Conservation (phyloP, 2,797 vertebrate genomes). For the Hoplostethus atlanticus region DNA sequence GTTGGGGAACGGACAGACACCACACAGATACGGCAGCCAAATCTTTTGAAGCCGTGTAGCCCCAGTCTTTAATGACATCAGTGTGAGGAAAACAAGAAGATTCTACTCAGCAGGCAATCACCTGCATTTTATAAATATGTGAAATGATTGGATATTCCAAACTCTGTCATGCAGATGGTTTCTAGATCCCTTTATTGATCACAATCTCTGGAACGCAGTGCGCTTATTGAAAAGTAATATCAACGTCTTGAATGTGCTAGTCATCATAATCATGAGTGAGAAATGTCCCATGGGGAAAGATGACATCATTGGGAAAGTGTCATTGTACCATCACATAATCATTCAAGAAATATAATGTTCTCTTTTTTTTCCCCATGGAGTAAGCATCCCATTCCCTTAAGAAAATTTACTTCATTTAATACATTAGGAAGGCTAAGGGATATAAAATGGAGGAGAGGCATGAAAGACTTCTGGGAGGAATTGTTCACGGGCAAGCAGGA, state of each 20-base stretch:
- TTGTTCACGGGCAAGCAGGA: no score
- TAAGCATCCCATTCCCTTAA: slow-evolving; percentile 13
- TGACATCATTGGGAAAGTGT: slow-evolving; percentile 41
- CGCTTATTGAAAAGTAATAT: slow-evolving; percentile 67
- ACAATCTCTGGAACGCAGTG: slow-evolving; percentile 39
- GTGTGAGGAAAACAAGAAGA: neutral
- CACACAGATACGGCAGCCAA: slow-evolving; percentile 53
- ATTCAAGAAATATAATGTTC: slow-evolving; percentile 49
- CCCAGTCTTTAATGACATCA: slow-evolving; percentile 45
- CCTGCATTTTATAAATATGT: slow-evolving; percentile 1
- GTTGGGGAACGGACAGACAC: slow-evolving; percentile 60
- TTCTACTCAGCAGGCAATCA: slow-evolving; percentile 15
- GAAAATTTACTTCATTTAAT: slow-evolving; percentile 51
- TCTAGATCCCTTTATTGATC: slow-evolving; percentile 44
- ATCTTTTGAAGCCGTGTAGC: slow-evolving; percentile 38
- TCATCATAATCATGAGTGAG: slow-evolving; percentile 60
- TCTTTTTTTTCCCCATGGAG: slow-evolving; percentile 32
- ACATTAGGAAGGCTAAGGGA: neutral
- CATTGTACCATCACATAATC: slow-evolving; percentile 44
- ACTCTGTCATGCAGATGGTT: slow-evolving; percentile 23
- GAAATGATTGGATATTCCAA: slow-evolving; percentile 18
- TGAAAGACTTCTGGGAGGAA: no score
- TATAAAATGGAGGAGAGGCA: no score
- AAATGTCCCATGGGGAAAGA: slow-evolving; percentile 44
- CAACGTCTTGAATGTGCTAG: slow-evolving; percentile 44